phyloP scores from a whole-genome alignment of 2,797 vertebrate species.

The Otus scops region DNA sequence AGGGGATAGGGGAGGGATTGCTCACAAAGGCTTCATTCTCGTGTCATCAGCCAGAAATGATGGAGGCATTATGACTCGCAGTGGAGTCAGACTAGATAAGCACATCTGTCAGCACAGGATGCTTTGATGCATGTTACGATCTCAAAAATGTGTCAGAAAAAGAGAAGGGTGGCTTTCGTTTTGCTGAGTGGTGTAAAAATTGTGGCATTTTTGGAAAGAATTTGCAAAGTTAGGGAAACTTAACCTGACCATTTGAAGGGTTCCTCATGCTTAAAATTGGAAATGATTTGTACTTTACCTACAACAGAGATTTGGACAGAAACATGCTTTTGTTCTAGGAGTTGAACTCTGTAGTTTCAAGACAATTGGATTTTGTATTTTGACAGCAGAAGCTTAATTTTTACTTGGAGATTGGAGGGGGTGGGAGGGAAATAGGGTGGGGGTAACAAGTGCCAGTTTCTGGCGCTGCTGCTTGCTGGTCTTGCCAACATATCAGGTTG shows the following conservation, averaged over 20 bases:
- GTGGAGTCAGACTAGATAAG: neutral
- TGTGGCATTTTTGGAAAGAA: neutral
- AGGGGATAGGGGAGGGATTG: neutral
- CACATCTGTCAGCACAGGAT: neutral
- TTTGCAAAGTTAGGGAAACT: neutral
- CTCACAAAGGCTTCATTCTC: neutral
- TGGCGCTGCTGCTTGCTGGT: neutral
- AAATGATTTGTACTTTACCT: neutral
- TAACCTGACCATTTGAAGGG: neutral
- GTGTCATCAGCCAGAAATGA: neutral
- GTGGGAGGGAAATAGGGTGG: neutral
- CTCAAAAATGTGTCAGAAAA: neutral
- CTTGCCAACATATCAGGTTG: neutral
- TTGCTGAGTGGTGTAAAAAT: neutral
- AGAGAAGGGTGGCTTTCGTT: neutral
- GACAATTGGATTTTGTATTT: neutral
- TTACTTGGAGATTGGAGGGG: neutral
- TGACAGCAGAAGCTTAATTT: neutral
- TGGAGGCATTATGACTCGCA: neutral
- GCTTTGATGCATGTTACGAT: neutral
- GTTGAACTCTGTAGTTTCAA: neutral
- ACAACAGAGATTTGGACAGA: neutral
- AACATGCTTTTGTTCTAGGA: neutral
- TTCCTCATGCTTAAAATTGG: neutral
- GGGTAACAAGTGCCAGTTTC: neutral